A percentile compares a stretch with the other conserved stretches of the same genome.
These are phyloP conservation scores for Apodemia duryi DNA, from an alignment of 2,888 invertebrate species.

Conservation along the genomic window DNA sequence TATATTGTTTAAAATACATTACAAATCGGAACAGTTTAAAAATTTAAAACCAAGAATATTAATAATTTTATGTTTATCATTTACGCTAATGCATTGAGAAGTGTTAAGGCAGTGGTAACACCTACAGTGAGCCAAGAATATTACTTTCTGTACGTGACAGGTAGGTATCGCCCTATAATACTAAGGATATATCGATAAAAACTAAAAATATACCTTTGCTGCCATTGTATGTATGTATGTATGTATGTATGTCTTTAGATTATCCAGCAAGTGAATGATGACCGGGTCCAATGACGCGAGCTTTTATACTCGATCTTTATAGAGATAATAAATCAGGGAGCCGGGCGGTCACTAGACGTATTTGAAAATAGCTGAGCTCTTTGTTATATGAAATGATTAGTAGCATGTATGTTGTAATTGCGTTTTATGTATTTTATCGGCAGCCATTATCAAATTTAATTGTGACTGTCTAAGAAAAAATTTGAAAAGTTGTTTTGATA, in stretches of 20 bases:
- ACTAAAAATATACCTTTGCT: conserved; percentile 47
- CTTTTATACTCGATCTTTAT: conserved; percentile 44
- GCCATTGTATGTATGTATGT: conserved; percentile 47
- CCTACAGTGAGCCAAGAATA: too few species aligned
- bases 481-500: too few species aligned
- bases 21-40: neutral
- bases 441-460: neutral
- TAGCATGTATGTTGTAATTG: conserved; percentile 3
- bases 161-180: neutral
- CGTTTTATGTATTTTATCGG: neutral
- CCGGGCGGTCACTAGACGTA: conserved; percentile 35
- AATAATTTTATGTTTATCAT: too few species aligned
- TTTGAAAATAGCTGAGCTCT: conserved; percentile 33
- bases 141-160: neutral
- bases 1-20: neutral
- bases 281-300: conserved; percentile 29
- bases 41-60: too few species aligned
- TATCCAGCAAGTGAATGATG: conserved; percentile 51
- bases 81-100: too few species aligned
- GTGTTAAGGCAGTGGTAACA: too few species aligned
- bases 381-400: conserved; percentile 18
- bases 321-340: conserved; percentile 19
- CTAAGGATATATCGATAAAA: neutral
- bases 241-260: conserved; percentile 34
- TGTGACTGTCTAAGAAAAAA: neutral